phyloP scores from a whole-genome alignment of 2,113 vertebrate genomes.

The Thermophis baileyi region DNA sequence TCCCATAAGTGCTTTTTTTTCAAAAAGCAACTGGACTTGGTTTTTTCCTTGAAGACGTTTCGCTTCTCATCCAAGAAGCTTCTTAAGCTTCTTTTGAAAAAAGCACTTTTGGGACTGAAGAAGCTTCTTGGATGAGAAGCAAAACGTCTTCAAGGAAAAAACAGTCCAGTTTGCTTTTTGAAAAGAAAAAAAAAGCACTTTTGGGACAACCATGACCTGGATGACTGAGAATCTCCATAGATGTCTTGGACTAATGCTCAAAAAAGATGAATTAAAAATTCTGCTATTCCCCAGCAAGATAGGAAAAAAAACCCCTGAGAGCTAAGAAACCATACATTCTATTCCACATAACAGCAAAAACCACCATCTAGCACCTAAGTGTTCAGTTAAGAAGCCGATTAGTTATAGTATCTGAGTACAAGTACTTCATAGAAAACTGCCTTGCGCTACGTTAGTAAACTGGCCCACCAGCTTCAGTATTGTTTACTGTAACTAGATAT shows the following conservation, averaged over 20 bases:
- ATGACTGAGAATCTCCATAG: neutral
- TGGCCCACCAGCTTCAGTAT: neutral
- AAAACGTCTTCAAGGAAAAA: too few species aligned
- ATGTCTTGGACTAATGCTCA: neutral
- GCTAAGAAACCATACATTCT: neutral
- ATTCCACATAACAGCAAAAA: neutral
- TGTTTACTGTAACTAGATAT: neutral
- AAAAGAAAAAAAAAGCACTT: neutral
- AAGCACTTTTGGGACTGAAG: neutral
- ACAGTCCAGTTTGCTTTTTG: neutral
- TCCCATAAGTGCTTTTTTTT: neutral
- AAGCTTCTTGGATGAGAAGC: neutral
- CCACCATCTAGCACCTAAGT: neutral
- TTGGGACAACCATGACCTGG: neutral
- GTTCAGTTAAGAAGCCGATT: neutral
- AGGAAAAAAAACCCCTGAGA: neutral
- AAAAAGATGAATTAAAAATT: neutral
- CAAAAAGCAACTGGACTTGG: neutral
- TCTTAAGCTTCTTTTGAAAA: too few species aligned
- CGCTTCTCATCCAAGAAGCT: too few species aligned
- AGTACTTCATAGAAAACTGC: neutral
- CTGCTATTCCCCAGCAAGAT: neutral
- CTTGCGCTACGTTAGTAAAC: neutral
- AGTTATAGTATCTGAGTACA: neutral
- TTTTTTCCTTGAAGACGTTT: too few species aligned